Evolutionary conservation across 2,888 invertebrate species (phyloP), one percentile per base, ranked within the genome.

Genomic region (Empis stercorea): DNA sequence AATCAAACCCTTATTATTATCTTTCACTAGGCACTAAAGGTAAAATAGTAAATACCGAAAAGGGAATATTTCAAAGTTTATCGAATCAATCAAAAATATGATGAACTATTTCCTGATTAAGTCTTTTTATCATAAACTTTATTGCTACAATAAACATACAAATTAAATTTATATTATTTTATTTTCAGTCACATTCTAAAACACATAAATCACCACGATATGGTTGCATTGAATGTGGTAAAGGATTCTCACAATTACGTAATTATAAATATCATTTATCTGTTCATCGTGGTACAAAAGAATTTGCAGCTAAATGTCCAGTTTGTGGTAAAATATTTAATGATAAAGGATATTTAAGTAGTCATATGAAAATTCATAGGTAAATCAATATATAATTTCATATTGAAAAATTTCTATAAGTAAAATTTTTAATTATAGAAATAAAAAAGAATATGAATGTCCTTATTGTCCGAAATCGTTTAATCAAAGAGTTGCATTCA

Each of bases 231-330:
- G 85, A 87, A 54, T 88, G 87, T 61, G 81, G 80, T 43, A 87
- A 87, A 64, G 79, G 80, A 38, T 88, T 88, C 66, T 86, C 86
- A 1, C 87, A 88, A 63, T 70, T 87, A 45, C 75, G 87, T 38
- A 88, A 88, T 68, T 88, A 81, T 67, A 87, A 87, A 68, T 88
- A 88, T 61, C 87, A 88, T 63, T 69, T 78, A 63, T 86, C 86
- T 1, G 80, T 87, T 17, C 87, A 88, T 63, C 79, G 85, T 44
- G 87, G 87, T 2, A 87, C 87, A 20, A 78, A 81, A 55, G 87
- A 87, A 68, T 88, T 87, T 57, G 84, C 87, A 0, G 70, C 69
- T 2, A 69, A 73, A 52, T 82, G 81, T 57, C 78, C 79, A 7
- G 81, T 81, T 62, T 87, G 87, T 61, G 87, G 86, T 23, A 87